Percentiles rank a stretch among this genome's conserved stretches.
Evolutionary conservation across 2,113 vertebrate species (phyloP).

Genomic region (Chitala chitala): DNA sequence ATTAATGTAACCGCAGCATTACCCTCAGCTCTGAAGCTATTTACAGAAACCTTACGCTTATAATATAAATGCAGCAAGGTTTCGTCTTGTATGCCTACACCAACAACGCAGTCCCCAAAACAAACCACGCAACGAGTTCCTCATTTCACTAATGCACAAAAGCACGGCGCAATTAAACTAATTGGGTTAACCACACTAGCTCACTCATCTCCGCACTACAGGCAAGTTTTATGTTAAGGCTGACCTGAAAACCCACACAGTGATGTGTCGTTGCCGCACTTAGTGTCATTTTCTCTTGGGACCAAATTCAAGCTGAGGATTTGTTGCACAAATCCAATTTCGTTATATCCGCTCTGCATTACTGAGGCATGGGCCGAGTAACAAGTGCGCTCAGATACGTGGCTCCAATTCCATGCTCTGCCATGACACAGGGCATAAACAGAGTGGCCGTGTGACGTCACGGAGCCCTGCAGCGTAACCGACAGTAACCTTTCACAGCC

Average conservation of each 20-base stretch:
- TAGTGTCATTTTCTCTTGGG: conserved; percentile 56
- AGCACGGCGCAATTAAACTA: too few species aligned
- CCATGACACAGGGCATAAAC: neutral
- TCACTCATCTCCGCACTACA: too few species aligned
- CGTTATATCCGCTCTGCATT: conserved; percentile 52
- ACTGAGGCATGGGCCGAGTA: conserved; percentile 28
- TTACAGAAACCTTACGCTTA: too few species aligned
- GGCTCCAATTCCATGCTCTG: conserved; percentile 4
- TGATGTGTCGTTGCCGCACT: conserved; percentile 55
- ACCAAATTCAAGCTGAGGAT: conserved; percentile 64
- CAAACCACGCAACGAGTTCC: too few species aligned
- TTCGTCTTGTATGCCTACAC: too few species aligned
- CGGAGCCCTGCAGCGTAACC: neutral
- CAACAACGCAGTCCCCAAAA: too few species aligned
- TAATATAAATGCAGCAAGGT: too few species aligned
- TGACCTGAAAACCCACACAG: conserved; percentile 65
- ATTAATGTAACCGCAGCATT: too few species aligned
- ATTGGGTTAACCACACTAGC: too few species aligned
- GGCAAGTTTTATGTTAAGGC: too few species aligned
- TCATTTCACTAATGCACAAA: too few species aligned
- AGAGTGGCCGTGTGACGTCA: conserved; percentile 30
- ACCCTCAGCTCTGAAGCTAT: too few species aligned
- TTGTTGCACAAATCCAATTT: conserved; percentile 58
- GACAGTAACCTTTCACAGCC: neutral
- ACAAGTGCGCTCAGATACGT: neutral